Conservation (phyloP, 2,113 vertebrate species). For the Perca flavescens region DNA sequence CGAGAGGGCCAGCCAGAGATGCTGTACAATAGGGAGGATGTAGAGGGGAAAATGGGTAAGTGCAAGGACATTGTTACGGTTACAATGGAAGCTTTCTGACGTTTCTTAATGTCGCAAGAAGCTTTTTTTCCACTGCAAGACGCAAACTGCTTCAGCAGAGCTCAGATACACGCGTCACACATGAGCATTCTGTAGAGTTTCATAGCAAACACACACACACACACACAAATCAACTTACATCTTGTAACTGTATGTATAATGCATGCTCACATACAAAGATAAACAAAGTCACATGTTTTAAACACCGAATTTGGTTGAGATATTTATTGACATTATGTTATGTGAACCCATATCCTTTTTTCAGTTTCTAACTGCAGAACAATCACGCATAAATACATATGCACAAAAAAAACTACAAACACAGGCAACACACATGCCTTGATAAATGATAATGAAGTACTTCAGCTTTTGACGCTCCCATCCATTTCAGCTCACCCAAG, state of each 20-base stretch:
- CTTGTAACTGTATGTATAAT: constrained; percentile 19
- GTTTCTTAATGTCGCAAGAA: constrained; percentile 29
- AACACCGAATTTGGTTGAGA: background rate
- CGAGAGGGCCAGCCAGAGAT: constrained; percentile 16
- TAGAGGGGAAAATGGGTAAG: constrained; percentile 44
- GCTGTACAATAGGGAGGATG: constrained; percentile 23
- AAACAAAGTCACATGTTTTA: background rate
- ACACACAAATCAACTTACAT: constrained; percentile 9
- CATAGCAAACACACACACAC: background rate
- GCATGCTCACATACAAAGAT: constrained; percentile 31
- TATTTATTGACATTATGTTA: background rate
- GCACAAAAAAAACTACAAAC: background rate
- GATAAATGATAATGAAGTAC: constrained; percentile 52
- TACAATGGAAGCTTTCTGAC: constrained; percentile 32
- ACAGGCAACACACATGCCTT: constrained; percentile 11
- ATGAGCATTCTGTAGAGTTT: constrained; percentile 1
- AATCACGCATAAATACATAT: constrained; percentile 8
- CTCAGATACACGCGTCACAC: background rate
- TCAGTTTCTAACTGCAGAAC: constrained; percentile 21
- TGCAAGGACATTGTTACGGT: constrained; percentile 35
- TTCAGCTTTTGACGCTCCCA: constrained; percentile 50
- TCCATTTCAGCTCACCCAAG: constrained; percentile 66
- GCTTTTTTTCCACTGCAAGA: constrained; percentile 32
- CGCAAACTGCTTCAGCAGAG: constrained; percentile 29
- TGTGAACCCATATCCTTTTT: constrained; percentile 9